Evolutionary conservation across 2,888 invertebrate species (phyloP).

Genomic region (Eilema depressum): DNA sequence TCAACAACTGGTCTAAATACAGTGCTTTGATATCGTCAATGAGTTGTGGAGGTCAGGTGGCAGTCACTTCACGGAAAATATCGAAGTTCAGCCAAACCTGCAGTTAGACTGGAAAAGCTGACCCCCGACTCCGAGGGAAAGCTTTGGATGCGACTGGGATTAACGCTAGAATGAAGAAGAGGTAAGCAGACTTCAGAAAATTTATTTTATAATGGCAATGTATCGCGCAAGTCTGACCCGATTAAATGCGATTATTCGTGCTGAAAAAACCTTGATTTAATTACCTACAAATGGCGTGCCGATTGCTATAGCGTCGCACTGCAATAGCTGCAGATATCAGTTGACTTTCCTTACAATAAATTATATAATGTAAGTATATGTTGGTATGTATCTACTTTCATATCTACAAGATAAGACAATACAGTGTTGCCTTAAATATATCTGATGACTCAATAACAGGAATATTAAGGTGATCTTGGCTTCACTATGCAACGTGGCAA

Average conservation of each 20-base stretch:
- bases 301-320: background rate
- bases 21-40: too few species aligned
- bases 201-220: too few species aligned
- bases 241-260: background rate
- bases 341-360: background rate
- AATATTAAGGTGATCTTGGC: background rate
- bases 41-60: too few species aligned
- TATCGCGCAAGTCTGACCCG: background rate
- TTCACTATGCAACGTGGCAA: background rate
- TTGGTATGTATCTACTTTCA: background rate
- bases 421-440: background rate
- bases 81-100: too few species aligned
- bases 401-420: background rate
- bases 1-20: too few species aligned
- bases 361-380: background rate
- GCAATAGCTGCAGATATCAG: background rate
- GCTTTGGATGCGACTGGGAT: too few species aligned
- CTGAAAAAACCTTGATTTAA: background rate
- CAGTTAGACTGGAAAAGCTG: too few species aligned
- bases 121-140: too few species aligned
- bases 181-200: too few species aligned
- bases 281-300: background rate
- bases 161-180: too few species aligned
- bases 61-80: too few species aligned
- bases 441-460: conserved; percentile 2